These are phyloP conservation scores for Glossophaga mutica DNA, from an alignment of 2,797 vertebrate genomes.

Conservation along the genomic window DNA sequence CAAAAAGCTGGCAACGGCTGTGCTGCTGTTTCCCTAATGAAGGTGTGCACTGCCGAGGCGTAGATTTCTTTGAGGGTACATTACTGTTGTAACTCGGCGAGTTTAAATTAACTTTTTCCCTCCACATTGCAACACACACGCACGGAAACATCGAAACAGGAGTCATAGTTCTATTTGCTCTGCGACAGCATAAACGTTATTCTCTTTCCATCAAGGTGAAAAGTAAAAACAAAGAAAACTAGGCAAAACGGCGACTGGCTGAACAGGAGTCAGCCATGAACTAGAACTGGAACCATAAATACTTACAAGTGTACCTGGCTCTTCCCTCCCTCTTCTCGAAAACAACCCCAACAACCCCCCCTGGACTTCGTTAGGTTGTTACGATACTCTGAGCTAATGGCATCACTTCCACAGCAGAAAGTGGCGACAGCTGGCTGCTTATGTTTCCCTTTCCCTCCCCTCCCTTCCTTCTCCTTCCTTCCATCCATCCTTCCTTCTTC, in stretches of 20 bases:
- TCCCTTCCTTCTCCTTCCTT: rapidly evolving
- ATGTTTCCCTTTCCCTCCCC: neutral
- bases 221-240: neutral
- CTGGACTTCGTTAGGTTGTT: neutral
- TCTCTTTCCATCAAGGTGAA: neutral
- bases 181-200: neutral
- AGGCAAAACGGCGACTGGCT: neutral
- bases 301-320: neutral
- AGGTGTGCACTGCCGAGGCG: neutral
- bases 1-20: neutral
- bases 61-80: neutral
- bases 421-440: neutral
- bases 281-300: neutral
- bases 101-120: constrained; percentile 35
- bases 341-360: neutral
- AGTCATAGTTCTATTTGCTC: neutral
- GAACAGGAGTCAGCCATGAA: neutral
- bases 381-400: neutral
- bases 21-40: neutral
- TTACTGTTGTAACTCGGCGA: neutral
- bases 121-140: neutral
- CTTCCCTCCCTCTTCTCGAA: neutral
- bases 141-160: neutral
- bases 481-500: rapidly evolving
- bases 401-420: too few species aligned